Evolutionary conservation across 2,797 vertebrate species (phyloP).

Genomic region (Mormyrus hasselquistii): DNA sequence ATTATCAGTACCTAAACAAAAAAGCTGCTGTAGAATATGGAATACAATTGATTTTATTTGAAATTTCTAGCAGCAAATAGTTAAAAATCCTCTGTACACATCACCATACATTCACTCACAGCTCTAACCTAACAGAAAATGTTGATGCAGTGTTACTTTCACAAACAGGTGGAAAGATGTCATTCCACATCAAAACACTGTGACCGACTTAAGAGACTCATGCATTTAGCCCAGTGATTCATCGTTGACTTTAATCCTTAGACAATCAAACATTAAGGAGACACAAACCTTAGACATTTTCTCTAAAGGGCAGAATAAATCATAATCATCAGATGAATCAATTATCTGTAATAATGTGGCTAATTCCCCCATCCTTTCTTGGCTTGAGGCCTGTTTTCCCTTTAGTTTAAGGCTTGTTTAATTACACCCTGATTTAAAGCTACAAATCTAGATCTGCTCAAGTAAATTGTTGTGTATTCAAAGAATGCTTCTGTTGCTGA

Average conservation of each 20-base stretch:
- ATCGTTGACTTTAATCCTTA: neutral
- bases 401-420: neutral
- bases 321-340: conserved; percentile 10
- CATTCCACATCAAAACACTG: neutral
- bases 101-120: neutral
- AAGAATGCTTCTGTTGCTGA: conserved; percentile 52
- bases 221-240: neutral
- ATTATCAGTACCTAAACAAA: neutral
- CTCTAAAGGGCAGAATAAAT: conserved; percentile 15
- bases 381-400: neutral
- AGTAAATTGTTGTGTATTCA: conserved; percentile 47
- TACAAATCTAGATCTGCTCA: conserved; percentile 13
- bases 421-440: neutral
- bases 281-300: neutral
- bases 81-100: neutral
- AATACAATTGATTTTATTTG: neutral
- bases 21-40: neutral
- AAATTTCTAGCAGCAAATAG: neutral
- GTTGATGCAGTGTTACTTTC: neutral
- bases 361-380: neutral
- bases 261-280: neutral
- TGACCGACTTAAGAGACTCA: neutral
- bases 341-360: neutral
- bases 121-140: neutral
- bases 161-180: neutral